Evolutionary conservation across 2,888 invertebrate species (phyloP).

Genomic region (Himalopsyche tibetana): DNA sequence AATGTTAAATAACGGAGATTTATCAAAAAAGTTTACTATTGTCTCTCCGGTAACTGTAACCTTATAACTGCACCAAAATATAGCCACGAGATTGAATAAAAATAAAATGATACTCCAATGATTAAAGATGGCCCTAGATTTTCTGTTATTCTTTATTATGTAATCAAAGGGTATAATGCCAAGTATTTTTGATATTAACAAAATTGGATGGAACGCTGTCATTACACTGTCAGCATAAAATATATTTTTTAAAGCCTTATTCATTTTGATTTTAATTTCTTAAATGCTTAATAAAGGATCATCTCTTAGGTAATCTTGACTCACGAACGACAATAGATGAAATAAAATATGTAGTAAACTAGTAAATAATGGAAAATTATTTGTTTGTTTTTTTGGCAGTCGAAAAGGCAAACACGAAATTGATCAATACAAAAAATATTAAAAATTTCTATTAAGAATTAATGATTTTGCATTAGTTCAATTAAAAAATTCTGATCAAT

Average conservation of each 20-base stretch:
- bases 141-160: background rate
- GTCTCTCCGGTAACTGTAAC: background rate
- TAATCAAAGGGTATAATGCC: background rate
- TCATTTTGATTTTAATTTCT: background rate
- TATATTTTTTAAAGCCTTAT: background rate
- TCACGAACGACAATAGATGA: no score
- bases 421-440: no score
- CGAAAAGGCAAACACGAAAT: no score
- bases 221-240: background rate
- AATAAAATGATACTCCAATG: background rate
- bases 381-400: no score
- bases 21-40: background rate
- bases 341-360: no score
- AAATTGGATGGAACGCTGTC: background rate
- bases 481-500: no score
- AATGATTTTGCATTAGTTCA: no score
- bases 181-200: background rate
- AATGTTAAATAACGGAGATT: background rate
- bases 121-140: background rate
- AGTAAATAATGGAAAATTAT: no score
- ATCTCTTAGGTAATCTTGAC: no score
- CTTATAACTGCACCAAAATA: background rate
- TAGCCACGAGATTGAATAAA: background rate
- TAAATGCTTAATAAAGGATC: no score
- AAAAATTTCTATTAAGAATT: no score